Percentiles rank a stretch among this genome's conserved stretches.
These are phyloP conservation scores for Colletes latitarsis DNA, from an alignment of 1,140 invertebrate species.

Conservation along the genomic window DNA sequence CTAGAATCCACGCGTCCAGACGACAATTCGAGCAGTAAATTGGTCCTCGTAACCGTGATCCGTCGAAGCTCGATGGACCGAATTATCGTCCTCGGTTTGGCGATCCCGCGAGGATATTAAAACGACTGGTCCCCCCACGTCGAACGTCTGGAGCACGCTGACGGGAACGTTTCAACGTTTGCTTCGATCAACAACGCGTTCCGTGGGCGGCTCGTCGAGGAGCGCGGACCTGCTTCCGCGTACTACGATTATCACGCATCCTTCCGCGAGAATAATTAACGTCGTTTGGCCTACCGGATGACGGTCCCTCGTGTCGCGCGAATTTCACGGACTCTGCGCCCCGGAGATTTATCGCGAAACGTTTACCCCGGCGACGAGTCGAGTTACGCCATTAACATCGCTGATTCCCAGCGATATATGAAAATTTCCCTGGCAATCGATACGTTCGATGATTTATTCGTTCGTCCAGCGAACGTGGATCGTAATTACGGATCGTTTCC, in stretches of 20 bases:
- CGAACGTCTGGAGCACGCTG: too few species aligned
- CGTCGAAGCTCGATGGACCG: background rate
- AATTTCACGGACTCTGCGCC: slow-evolving; percentile 35
- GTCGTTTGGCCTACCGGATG: slow-evolving; percentile 34
- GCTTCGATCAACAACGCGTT: background rate
- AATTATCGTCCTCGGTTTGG: background rate
- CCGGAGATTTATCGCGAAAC: slow-evolving; percentile 52
- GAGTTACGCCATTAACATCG: slow-evolving; percentile 2
- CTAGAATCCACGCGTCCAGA: background rate
- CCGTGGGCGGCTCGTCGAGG: slow-evolving; percentile 18
- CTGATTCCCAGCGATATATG: background rate
- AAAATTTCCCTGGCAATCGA: slow-evolving; percentile 19
- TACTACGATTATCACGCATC: slow-evolving; percentile 35
- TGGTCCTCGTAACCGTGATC: background rate
- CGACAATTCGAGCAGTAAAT: slow-evolving; percentile 4
- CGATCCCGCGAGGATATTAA: too few species aligned
- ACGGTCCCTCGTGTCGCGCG: slow-evolving; percentile 44
- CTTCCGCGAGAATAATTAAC: slow-evolving; percentile 56
- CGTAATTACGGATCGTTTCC: background rate
- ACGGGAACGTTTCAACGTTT: too few species aligned
- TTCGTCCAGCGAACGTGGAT: background rate
- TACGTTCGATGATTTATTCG: too few species aligned
- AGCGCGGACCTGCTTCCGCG: slow-evolving; percentile 16
- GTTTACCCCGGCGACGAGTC: slow-evolving; percentile 40
- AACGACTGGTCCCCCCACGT: too few species aligned